Conservation (phyloP, 92 coral and sea anemone genomes). For the Meandrina meandrites region DNA sequence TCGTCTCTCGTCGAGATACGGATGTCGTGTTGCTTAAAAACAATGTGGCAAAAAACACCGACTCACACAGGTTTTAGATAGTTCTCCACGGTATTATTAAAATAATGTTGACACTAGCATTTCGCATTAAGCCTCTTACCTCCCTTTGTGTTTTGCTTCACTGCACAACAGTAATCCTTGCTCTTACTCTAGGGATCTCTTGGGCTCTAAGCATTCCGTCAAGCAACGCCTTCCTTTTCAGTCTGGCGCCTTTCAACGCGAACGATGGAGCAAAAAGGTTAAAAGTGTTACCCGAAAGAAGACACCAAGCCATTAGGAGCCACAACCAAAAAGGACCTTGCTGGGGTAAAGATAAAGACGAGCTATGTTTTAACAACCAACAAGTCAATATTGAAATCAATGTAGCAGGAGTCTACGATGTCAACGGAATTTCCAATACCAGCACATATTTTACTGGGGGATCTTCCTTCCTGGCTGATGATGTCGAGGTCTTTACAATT, state of each 20-base stretch:
- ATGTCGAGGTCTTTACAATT: constrained; percentile 44
- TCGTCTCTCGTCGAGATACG: neutral
- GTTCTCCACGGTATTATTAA: no score
- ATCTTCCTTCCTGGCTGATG: constrained; percentile 34
- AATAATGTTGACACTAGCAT: no score
- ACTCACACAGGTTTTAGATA: no score
- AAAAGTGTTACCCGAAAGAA: neutral
- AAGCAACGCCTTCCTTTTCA: constrained; percentile 28
- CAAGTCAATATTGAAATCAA: neutral
- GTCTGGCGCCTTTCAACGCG: constrained; percentile 1
- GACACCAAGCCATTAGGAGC: neutral
- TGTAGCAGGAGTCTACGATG: neutral
- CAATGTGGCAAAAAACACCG: neutral
- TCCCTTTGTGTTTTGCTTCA: no score
- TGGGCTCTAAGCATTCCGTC: neutral
- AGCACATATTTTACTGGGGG: constrained; percentile 1
- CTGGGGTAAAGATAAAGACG: constrained; percentile 6
- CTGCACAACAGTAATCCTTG: no score
- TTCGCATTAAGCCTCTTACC: no score
- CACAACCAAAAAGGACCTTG: neutral
- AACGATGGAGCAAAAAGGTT: neutral
- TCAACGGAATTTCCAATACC: neutral
- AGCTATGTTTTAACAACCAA: constrained; percentile 1
- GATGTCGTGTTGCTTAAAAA: neutral
- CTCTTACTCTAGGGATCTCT: no score